These are phyloP conservation scores for Hippocampus zosterae DNA, from an alignment of 2,113 vertebrate species.

Conservation along the genomic window DNA sequence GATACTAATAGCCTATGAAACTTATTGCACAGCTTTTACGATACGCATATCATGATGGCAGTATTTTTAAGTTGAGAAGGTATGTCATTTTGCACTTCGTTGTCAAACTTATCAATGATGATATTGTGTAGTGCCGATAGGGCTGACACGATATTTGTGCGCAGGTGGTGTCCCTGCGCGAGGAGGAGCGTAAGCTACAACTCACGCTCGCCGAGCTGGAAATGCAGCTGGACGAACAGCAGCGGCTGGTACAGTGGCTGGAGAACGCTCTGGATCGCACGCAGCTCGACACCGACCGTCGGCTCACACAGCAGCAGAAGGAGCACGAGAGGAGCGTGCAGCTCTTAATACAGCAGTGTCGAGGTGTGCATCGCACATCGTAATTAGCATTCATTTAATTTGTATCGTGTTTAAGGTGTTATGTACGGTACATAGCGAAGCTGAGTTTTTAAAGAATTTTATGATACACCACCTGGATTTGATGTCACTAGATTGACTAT, in stretches of 20 bases:
- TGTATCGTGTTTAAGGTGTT: no score
- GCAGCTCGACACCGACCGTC: slow-evolving; percentile 86
- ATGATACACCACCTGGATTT: no score
- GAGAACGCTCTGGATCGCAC: slow-evolving; percentile 88
- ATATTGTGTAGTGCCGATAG: not conserved
- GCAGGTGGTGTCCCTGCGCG: slow-evolving; percentile 91
- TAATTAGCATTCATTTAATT: not conserved
- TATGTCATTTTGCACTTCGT: no score
- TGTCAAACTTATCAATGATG: not conserved
- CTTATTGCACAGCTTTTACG: no score
- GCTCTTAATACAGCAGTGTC: slow-evolving; percentile 88
- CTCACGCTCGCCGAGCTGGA: slow-evolving; percentile 87
- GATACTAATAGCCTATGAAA: not conserved
- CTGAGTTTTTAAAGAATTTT: no score
- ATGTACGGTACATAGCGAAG: no score
- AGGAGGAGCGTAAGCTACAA: slow-evolving; percentile 91
- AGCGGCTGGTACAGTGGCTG: slow-evolving; percentile 84
- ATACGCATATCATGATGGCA: no score
- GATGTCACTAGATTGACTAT: no score
- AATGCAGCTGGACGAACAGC: slow-evolving; percentile 92
- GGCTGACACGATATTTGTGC: not conserved
- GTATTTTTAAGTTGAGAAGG: no score
- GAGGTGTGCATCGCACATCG: slow-evolving; percentile 63
- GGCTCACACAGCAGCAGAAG: slow-evolving; percentile 92
- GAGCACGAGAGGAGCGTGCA: slow-evolving; percentile 89